Base-by-base conservation (phyloP, 2,113 vertebrate species). In the Heterocephalus glaber region DNA sequence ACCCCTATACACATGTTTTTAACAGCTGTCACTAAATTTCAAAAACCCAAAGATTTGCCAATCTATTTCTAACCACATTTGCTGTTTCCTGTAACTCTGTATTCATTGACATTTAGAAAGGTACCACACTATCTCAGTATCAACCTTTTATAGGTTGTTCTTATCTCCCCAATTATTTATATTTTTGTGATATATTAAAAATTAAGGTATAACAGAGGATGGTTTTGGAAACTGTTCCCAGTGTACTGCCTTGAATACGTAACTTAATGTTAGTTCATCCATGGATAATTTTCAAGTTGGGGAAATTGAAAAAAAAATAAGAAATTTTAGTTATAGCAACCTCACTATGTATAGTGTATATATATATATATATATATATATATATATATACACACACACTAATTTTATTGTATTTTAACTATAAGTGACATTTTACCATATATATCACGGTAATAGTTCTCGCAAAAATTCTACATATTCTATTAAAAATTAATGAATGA, bases 141-240 rank as follows among this genome's bases (percentile, higher is more conserved):
- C 38, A 82, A 38, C 38, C 74, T 89, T 81, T 87, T 52, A 70
- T 41, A 70, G 83, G 12, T 44, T 79, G 49, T 89, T 86, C 35
- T 80, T 44, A 92, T 63, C 47, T 80, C n/a, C 63, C 86, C 79
- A 83, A 56, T 79, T 77, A 66, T 56, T 91, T 61, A 35, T 66
- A 88, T 76, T 87, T 89, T 89, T 85, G n/a, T 87, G 30, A 70
- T 20, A 4, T 77, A 58, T 70, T 91, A 86, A 95, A 91, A 96
- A 85, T 84, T 41, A 56, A 79, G 41, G 5, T 86, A 33, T 41
- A 92, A 65, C 0, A n/a, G 2, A 49, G 76, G 35, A 58, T 58
- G 20, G 81, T 66, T 92, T 90, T 76, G 28, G 68, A 83, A 92
- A 88, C 38, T 35, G 86, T 58, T 81, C 65, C 63, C 30, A 88